Evolutionary conservation across 2,888 invertebrate species (phyloP).

Genomic region (Phytoseiulus persimilis): DNA sequence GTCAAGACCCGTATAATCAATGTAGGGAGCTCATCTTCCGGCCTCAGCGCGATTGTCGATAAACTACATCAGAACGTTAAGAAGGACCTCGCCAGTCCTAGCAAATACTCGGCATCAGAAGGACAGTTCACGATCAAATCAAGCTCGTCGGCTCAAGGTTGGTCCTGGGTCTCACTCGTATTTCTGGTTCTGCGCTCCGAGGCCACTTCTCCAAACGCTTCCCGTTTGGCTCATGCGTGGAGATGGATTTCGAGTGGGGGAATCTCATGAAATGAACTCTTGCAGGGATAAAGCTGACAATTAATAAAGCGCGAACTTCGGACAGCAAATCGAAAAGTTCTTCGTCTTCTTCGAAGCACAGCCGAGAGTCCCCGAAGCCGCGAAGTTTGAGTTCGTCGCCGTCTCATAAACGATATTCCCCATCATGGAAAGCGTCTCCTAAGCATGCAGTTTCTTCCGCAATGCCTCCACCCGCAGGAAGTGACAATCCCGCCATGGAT

Average conservation of each 20-base stretch:
- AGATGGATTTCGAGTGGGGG: background rate
- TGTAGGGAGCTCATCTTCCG: slow-evolving; percentile 13
- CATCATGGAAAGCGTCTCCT: slow-evolving; percentile 27
- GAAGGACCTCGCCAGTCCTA: slow-evolving; percentile 55
- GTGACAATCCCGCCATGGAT: slow-evolving; percentile 9
- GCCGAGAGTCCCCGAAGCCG: slow-evolving; percentile 31
- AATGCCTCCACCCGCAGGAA: background rate
- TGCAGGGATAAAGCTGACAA: slow-evolving; percentile 81
- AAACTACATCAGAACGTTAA: slow-evolving; percentile 45
- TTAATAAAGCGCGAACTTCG: slow-evolving; percentile 64
- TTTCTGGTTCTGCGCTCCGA: no score
- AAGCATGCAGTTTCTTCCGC: slow-evolving; percentile 13
- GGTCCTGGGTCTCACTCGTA: background rate
- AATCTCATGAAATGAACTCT: background rate
- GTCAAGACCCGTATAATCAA: background rate
- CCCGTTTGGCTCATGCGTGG: no score
- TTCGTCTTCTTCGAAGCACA: slow-evolving; percentile 40
- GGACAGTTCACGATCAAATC: slow-evolving; percentile 71
- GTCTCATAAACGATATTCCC: slow-evolving; percentile 15
- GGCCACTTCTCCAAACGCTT: no score
- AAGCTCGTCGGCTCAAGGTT: slow-evolving; percentile 54
- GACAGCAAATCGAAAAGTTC: slow-evolving; percentile 44
- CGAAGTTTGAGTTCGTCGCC: slow-evolving; percentile 38
- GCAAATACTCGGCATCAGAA: slow-evolving; percentile 41
- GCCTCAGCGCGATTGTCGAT: slow-evolving; percentile 6